phyloP scores from a whole-genome alignment of 2,888 invertebrate species.

The Drosophila formosana region DNA sequence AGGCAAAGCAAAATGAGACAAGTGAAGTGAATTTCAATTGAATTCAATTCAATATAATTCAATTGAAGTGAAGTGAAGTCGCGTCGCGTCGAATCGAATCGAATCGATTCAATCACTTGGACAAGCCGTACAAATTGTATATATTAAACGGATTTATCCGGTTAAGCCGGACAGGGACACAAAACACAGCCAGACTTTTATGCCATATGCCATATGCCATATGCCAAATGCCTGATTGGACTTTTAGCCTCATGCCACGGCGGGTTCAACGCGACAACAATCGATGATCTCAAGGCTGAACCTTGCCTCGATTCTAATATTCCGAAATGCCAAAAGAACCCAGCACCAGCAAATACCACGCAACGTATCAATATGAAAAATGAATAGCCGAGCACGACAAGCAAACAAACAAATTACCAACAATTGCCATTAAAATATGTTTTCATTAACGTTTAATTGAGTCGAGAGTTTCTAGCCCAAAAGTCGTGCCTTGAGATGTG shows the following conservation, averaged over 20 bases:
- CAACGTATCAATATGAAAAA: conserved; percentile 32
- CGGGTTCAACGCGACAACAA: conserved; percentile 52
- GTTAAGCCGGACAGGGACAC: conserved; percentile 39
- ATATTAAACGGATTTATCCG: conserved; percentile 65
- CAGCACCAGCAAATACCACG: conserved; percentile 12
- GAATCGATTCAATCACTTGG: conserved; percentile 68
- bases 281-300: conserved; percentile 62
- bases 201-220: conserved; percentile 17
- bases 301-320: conserved; percentile 36
- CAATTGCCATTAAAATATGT: conserved; percentile 63
- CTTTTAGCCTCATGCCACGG: conserved; percentile 19
- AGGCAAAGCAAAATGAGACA: conserved; percentile 30
- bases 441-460: conserved; percentile 70
- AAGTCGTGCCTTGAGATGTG: conserved; percentile 7
- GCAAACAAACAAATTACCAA: conserved; percentile 62
- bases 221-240: not conserved
- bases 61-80: conserved; percentile 43
- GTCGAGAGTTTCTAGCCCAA: conserved; percentile 15
- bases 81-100: conserved; percentile 1
- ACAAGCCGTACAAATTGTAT: conserved; percentile 64
- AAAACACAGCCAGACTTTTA: conserved; percentile 11
- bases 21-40: conserved; percentile 15
- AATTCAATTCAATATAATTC: conserved; percentile 44
- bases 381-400: conserved; percentile 35
- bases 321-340: conserved; percentile 36